Evolutionary conservation across 1,140 invertebrate genomes (phyloP).

Genomic region (Steinernema feltiae): DNA sequence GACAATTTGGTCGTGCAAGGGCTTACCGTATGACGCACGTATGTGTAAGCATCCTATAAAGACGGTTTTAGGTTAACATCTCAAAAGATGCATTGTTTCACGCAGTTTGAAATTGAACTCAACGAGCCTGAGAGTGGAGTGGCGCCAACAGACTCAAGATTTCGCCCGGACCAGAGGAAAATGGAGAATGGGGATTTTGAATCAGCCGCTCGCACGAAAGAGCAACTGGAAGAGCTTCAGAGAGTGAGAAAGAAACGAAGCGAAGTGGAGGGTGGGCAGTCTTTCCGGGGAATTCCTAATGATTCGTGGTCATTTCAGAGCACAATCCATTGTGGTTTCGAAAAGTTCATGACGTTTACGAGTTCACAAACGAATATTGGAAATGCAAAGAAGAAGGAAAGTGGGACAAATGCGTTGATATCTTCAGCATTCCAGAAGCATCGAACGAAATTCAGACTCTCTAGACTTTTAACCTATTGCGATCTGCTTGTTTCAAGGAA

Average conservation of each 20-base stretch:
- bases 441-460: too few species aligned
- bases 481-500: too few species aligned
- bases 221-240: conserved; percentile 85
- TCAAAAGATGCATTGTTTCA: conserved; percentile 87
- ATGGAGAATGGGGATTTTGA: conserved; percentile 96
- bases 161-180: conserved; percentile 85
- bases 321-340: conserved; percentile 86
- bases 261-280: conserved; percentile 9
- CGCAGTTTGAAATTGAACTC: conserved; percentile 85
- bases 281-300: conserved; percentile 6
- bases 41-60: background rate
- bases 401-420: conserved; percentile 84
- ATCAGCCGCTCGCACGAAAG: conserved; percentile 82
- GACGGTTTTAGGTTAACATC: conserved; percentile 58
- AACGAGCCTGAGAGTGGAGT: conserved; percentile 87
- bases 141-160: conserved; percentile 93
- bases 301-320: conserved; percentile 37
- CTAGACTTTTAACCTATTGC: too few species aligned
- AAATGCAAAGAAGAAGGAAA: conserved; percentile 77
- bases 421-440: too few species aligned
- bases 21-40: background rate
- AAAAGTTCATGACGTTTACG: conserved; percentile 76
- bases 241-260: conserved; percentile 50
- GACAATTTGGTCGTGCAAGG: background rate
- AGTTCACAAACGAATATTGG: conserved; percentile 87